phyloP scores from a whole-genome alignment of 2,113 vertebrate species.

The Neodontobutis hainanensis region DNA sequence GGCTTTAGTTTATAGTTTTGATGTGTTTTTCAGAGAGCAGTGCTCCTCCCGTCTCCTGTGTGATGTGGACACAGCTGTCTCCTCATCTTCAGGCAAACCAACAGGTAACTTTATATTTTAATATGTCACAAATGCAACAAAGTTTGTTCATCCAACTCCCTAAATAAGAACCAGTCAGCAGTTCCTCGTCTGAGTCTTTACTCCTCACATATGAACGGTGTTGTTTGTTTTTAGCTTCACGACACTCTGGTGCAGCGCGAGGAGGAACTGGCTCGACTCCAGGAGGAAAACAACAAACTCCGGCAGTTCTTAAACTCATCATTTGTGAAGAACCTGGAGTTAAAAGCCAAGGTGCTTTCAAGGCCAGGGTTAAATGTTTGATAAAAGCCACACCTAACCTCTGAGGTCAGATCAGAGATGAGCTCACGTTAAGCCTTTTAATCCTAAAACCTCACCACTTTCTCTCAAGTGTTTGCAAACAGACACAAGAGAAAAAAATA shows the following conservation, averaged over 20 bases:
- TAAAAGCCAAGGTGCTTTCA: constrained; percentile 53
- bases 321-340: constrained; percentile 86
- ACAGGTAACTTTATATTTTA: constrained; percentile 78
- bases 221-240: constrained; percentile 82
- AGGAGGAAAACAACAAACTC: constrained; percentile 92
- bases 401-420: no score
- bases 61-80: constrained; percentile 81
- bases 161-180: no score
- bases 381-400: no score
- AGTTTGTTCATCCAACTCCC: background rate
- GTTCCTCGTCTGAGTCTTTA: background rate
- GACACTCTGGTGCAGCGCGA: constrained; percentile 92
- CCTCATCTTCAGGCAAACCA: constrained; percentile 91
- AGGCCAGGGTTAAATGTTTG: no score
- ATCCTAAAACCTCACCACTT: no score
- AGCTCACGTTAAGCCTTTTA: no score
- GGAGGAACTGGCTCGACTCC: constrained; percentile 89
- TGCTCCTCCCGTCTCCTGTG: constrained; percentile 35
- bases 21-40: background rate
- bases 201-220: background rate
- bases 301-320: constrained; percentile 89
- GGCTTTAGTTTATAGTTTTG: no score
- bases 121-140: background rate
- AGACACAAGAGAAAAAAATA: no score
- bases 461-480: no score